These are phyloP conservation scores for Latheticus oryzae DNA, from an alignment of 2,888 invertebrate species.

Conservation along the genomic window DNA sequence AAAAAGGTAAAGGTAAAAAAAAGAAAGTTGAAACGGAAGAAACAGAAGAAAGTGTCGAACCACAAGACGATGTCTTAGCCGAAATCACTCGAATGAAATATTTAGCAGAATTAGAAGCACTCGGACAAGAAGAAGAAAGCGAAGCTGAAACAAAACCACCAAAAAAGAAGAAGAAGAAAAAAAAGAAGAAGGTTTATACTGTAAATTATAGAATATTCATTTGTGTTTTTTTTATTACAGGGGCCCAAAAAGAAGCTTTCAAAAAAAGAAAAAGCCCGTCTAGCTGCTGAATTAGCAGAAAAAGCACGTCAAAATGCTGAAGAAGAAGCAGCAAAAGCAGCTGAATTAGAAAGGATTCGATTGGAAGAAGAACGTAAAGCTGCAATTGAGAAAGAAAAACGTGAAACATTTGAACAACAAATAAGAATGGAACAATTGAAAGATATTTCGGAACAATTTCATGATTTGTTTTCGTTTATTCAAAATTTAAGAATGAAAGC, in stretches of 20 bases:
- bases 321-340: constrained; percentile 46
- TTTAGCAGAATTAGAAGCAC: constrained; percentile 5
- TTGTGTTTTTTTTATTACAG: constrained; percentile 13
- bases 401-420: constrained; percentile 55
- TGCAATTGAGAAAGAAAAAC: constrained; percentile 61
- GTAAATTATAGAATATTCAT: constrained; percentile 1
- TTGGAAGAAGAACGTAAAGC: constrained; percentile 54
- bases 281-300: constrained; percentile 50
- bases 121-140: constrained; percentile 9
- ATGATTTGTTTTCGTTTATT: constrained; percentile 1
- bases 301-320: constrained; percentile 49
- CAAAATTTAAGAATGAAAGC: constrained; percentile 3
- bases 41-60: constrained; percentile 1
- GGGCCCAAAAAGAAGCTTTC: constrained; percentile 38
- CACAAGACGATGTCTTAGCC: constrained; percentile 25
- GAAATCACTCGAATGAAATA: constrained; percentile 23
- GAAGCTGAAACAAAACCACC: not conserved
- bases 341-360: constrained; percentile 53
- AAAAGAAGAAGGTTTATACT: constrained; percentile 4
- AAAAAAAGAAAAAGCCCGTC: constrained; percentile 27
- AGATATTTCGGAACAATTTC: not conserved
- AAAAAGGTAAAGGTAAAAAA: constrained; percentile 20
- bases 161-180: constrained; percentile 14
- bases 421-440: constrained; percentile 57
- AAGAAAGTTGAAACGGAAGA: constrained; percentile 8